A percentile compares a stretch with the other conserved stretches of the same genome.
Evolutionary conservation across 2,113 vertebrate species (phyloP).

Genomic region (Paratilapia polleni): DNA sequence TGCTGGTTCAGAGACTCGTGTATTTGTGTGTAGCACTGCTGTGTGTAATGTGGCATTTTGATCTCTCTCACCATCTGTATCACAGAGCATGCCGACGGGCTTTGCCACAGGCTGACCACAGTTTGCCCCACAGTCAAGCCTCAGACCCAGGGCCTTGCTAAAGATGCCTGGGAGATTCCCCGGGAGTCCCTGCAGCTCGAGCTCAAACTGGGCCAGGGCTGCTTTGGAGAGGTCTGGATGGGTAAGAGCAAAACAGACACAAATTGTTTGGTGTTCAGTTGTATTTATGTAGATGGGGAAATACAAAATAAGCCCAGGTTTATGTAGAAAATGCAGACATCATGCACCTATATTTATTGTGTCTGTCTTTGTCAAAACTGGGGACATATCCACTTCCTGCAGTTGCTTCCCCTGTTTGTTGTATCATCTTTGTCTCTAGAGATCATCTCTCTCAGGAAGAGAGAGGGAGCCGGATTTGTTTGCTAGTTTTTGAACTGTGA

Average conservation of each 20-base stretch:
- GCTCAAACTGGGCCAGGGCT: constrained; percentile 97
- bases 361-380: constrained; percentile 39
- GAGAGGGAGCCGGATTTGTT: constrained; percentile 16
- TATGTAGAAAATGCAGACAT: not conserved
- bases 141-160: constrained; percentile 97
- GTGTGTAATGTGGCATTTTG: constrained; percentile 14
- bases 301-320: not conserved
- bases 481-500: not conserved
- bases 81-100: constrained; percentile 94
- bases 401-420: constrained; percentile 65
- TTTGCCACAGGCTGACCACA: constrained; percentile 94
- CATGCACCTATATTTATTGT: constrained; percentile 18
- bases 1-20: constrained; percentile 14
- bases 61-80: constrained; percentile 7
- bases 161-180: constrained; percentile 99
- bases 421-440: constrained; percentile 39
- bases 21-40: not conserved
- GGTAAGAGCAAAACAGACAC: constrained; percentile 73
- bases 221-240: constrained; percentile 99
- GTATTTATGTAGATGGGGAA: not conserved
- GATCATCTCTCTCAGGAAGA: constrained; percentile 27
- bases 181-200: constrained; percentile 95
- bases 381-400: constrained; percentile 57
- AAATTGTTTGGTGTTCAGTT: constrained; percentile 7
- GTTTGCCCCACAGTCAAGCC: constrained; percentile 99